Conservation (phyloP, 2,888 invertebrate genomes). For the Platycnemis pennipes region DNA sequence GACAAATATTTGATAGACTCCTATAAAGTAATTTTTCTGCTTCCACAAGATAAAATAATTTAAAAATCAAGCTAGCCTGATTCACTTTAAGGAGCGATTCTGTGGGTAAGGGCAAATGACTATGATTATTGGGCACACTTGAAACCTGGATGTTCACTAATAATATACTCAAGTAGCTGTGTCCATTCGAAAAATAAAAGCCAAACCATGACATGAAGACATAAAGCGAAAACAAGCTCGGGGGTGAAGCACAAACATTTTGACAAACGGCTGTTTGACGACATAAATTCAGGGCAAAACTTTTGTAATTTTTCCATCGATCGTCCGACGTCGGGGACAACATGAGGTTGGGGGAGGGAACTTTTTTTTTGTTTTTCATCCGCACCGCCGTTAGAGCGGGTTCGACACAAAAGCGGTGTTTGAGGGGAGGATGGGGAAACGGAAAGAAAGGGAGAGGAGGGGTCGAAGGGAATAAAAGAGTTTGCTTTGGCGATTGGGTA, state of each 20-base stretch:
- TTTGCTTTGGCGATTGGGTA: not conserved
- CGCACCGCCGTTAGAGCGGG: not conserved
- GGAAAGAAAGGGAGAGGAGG: slow-evolving; percentile 13
- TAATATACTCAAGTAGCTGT: not conserved
- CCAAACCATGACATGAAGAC: not conserved
- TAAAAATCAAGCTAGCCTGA: too few relatives aligned
- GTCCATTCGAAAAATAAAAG: not conserved
- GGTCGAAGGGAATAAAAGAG: slow-evolving; percentile 69
- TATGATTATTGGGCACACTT: too few relatives aligned
- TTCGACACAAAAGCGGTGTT: not conserved
- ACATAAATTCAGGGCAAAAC: not conserved
- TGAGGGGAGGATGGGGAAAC: not conserved
- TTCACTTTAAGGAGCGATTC: too few relatives aligned
- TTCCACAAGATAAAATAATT: too few relatives aligned
- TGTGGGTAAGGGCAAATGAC: too few relatives aligned
- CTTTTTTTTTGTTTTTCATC: slow-evolving; percentile 20
- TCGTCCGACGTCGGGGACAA: not conserved
- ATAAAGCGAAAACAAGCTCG: not conserved
- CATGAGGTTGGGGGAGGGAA: not conserved
- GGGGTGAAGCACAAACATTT: not conserved
- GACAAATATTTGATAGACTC: too few relatives aligned
- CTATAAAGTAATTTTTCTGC: too few relatives aligned
- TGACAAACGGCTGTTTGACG: slow-evolving; percentile 5
- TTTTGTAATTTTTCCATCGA: not conserved
- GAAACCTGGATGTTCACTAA: not conserved